Conservation (phyloP, 2,113 vertebrate genomes). For the Clarias macrocephalus region DNA sequence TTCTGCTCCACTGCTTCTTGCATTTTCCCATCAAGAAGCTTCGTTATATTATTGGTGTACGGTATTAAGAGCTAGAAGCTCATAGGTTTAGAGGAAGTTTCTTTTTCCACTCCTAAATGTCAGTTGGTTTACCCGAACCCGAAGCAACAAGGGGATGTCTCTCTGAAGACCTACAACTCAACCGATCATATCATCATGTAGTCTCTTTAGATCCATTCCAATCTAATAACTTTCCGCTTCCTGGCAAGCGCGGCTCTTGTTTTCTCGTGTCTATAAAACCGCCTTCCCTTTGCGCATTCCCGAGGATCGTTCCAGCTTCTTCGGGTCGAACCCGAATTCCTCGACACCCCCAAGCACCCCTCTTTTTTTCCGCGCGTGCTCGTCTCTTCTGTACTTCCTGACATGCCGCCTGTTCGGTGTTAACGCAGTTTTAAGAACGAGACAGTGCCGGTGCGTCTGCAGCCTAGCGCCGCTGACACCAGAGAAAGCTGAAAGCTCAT, state of each 20-base stretch:
- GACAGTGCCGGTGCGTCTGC: constrained; percentile 70
- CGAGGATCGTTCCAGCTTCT: constrained; percentile 8
- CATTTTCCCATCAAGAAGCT: not conserved
- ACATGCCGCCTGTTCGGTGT: constrained; percentile 2
- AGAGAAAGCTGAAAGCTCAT: constrained; percentile 92
- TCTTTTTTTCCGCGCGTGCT: not conserved
- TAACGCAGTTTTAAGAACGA: constrained; percentile 59
- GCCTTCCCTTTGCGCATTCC: constrained; percentile 2
- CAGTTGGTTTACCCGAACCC: not conserved
- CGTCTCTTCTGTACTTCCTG: not conserved
- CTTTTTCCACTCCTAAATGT: not conserved
- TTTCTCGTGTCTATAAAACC: constrained; percentile 82
- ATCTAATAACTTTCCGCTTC: constrained; percentile 28
- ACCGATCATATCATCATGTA: constrained; percentile 35
- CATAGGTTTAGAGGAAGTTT: not conserved
- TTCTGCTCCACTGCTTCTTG: not conserved
- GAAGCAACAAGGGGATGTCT: constrained; percentile 14
- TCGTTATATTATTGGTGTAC: not conserved
- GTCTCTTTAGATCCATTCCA: constrained; percentile 28
- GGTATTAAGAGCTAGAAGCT: not conserved
- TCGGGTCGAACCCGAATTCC: constrained; percentile 3
- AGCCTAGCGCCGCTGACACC: constrained; percentile 85
- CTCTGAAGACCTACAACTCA: constrained; percentile 25
- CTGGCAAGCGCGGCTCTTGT: constrained; percentile 82
- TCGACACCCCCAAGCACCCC: not conserved